Evolutionary conservation across 2,888 invertebrate genomes (phyloP).

Genomic region (Amphipoea lucens): DNA sequence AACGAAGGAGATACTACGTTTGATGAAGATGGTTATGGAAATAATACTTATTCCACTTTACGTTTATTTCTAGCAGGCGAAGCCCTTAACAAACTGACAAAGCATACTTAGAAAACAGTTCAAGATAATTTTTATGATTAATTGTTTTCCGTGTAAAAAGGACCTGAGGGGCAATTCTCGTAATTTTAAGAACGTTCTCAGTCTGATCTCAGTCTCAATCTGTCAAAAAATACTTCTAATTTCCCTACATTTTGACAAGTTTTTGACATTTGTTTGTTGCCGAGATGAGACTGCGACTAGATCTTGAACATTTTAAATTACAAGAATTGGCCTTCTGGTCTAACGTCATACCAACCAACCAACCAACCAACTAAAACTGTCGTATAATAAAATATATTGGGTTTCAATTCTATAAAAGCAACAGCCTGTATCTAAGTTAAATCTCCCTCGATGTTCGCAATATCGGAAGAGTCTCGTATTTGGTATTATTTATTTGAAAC

Average conservation of each 20-base stretch:
- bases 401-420: slow-evolving; percentile 22
- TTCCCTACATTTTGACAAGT: too few relatives aligned
- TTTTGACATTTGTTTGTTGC: too few relatives aligned
- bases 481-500: slow-evolving; percentile 85
- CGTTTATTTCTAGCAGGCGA: background rate
- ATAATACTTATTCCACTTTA: background rate
- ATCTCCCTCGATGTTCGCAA: slow-evolving; percentile 71
- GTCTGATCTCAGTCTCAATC: too few relatives aligned
- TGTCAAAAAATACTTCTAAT: too few relatives aligned
- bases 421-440: slow-evolving; percentile 73
- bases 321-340: too few relatives aligned
- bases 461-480: slow-evolving; percentile 80
- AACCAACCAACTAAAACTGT: too few relatives aligned
- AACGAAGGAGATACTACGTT: background rate
- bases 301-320: too few relatives aligned
- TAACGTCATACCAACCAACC: too few relatives aligned
- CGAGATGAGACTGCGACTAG: too few relatives aligned
- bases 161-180: too few relatives aligned
- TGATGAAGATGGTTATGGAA: slow-evolving; percentile 4
- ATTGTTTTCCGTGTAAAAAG: background rate
- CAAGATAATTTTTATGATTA: background rate
- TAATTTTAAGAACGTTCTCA: too few relatives aligned
- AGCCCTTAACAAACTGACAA: background rate
- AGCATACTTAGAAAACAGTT: background rate
- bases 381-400: too few relatives aligned